Percentiles rank a stretch among this genome's conserved stretches.
Evolutionary conservation across 2,888 invertebrate species (phyloP).

Genomic region (Brachylomia viminalis): DNA sequence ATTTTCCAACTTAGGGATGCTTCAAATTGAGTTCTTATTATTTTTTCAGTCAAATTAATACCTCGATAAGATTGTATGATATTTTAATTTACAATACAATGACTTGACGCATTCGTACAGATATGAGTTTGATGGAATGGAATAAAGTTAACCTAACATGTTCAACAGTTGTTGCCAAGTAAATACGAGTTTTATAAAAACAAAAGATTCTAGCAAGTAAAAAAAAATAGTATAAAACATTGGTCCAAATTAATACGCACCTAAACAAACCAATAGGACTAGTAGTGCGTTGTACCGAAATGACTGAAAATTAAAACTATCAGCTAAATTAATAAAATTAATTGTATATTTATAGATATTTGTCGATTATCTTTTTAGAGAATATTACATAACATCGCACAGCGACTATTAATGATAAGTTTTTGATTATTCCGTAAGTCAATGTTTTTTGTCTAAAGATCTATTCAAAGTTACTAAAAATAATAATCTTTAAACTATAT

Average conservation of each 20-base stretch:
- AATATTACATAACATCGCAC: conserved; percentile 53
- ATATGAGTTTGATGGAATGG: not conserved
- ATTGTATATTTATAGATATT: conserved; percentile 27
- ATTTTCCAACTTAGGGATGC: not conserved
- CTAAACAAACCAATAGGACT: conserved; percentile 67
- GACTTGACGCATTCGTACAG: not conserved
- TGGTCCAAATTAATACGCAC: conserved; percentile 56
- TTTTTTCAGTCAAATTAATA: not conserved
- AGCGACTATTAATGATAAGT: conserved; percentile 44
- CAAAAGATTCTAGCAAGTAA: conserved; percentile 26
- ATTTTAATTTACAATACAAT: not conserved
- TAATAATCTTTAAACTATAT: not conserved
- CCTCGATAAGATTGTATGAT: not conserved
- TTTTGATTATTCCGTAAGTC: conserved; percentile 48
- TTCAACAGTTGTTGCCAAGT: not conserved
- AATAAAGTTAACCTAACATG: not conserved
- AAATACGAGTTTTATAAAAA: not conserved
- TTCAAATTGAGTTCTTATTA: not conserved
- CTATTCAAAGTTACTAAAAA: not conserved
- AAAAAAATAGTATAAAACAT: conserved; percentile 48
- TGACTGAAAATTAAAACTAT: conserved; percentile 57
- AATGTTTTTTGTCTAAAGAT: conserved; percentile 44
- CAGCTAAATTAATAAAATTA: conserved; percentile 58
- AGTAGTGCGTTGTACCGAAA: conserved; percentile 71
- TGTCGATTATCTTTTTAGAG: conserved; percentile 47